Evolutionary conservation across 2,113 vertebrate genomes (phyloP).

Genomic region (Bothrops jararaca): DNA sequence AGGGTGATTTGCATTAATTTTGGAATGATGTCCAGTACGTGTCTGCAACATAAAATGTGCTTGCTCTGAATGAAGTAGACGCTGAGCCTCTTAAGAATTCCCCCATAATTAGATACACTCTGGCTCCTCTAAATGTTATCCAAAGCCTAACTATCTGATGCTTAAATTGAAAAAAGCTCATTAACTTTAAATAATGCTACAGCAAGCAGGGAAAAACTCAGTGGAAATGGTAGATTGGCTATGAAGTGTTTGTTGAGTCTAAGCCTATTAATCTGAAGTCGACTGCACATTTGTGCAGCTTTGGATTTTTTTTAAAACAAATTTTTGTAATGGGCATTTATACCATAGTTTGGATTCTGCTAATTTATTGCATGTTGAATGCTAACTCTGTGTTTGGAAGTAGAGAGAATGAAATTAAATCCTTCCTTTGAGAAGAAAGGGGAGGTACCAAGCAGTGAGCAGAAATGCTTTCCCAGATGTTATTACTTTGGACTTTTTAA

Average conservation of each 20-base stretch:
- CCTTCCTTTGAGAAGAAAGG: background rate
- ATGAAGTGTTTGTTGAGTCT: constrained; percentile 49
- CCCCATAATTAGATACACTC: constrained; percentile 65
- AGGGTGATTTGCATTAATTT: constrained; percentile 45
- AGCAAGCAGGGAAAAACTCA: constrained; percentile 56
- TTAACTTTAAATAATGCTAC: constrained; percentile 72
- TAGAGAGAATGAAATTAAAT: constrained; percentile 6
- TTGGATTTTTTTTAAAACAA: constrained; percentile 35
- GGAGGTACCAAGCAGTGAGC: background rate
- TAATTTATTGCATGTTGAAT: constrained; percentile 31
- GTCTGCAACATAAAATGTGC: constrained; percentile 47
- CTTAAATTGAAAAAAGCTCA: constrained; percentile 72
- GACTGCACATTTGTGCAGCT: constrained; percentile 53
- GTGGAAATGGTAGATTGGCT: constrained; percentile 63
- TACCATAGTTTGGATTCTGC: constrained; percentile 37
- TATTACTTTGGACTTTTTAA: background rate
- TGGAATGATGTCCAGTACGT: constrained; percentile 46
- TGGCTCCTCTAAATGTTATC: constrained; percentile 69
- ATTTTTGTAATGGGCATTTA: constrained; percentile 34
- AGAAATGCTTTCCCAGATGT: background rate
- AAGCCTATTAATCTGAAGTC: constrained; percentile 62
- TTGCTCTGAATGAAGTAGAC: constrained; percentile 57
- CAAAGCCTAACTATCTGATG: constrained; percentile 71
- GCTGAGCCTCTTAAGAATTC: constrained; percentile 64
- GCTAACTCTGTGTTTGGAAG: constrained; percentile 14